Evolutionary conservation across 2,797 vertebrate species (phyloP).

Genomic region (Phrynocephalus guinanensis): DNA sequence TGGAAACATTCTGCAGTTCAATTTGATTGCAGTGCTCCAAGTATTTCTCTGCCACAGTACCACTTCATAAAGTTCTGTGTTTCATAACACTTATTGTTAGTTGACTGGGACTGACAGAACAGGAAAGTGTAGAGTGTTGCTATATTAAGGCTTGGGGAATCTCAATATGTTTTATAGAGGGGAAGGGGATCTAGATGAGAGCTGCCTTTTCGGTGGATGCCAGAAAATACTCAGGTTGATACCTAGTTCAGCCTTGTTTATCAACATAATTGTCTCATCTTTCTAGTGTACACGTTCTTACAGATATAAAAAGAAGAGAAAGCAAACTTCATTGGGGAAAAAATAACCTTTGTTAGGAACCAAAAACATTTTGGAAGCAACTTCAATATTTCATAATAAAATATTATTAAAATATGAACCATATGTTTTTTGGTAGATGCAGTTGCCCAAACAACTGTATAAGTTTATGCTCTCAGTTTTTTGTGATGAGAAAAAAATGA

Average conservation of each 20-base stretch:
- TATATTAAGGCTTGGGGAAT: background rate
- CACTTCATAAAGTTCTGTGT: background rate
- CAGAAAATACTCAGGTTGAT: background rate
- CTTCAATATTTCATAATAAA: conserved; percentile 6
- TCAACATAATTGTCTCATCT: background rate
- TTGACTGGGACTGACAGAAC: background rate
- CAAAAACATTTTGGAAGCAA: conserved; percentile 6
- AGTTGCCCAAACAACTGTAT: background rate
- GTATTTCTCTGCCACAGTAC: background rate
- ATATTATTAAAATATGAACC: background rate
- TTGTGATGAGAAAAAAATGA: background rate
- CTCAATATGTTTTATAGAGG: background rate
- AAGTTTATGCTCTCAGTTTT: conserved; percentile 16
- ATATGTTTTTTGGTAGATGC: background rate
- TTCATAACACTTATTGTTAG: background rate
- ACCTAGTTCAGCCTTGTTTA: background rate
- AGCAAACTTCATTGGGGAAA: background rate
- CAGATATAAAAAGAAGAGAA: too few relatives aligned
- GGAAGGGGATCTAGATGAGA: background rate
- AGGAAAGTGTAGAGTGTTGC: background rate
- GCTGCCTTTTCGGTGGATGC: background rate
- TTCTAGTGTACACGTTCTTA: background rate
- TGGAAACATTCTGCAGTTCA: background rate
- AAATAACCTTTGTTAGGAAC: background rate
- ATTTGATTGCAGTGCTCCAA: background rate